Evolutionary conservation across 2,113 vertebrate genomes (phyloP).

Genomic region (Labeo rohita): DNA sequence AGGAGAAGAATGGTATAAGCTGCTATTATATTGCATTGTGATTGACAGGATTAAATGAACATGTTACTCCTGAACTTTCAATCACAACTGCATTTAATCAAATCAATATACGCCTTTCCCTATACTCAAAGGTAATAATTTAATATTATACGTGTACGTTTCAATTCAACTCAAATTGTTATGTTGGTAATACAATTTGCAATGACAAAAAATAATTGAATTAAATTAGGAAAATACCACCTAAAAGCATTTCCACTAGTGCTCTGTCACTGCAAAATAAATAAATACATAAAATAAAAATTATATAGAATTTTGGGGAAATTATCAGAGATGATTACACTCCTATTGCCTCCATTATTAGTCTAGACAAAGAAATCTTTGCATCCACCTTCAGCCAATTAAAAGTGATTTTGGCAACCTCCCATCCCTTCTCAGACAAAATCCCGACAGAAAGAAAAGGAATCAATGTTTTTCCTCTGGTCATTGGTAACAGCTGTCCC

Average conservation of each 20-base stretch:
- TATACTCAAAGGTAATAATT: slow-evolving; percentile 14
- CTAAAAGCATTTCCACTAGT: no score
- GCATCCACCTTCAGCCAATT: slow-evolving; percentile 6
- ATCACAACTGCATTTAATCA: background rate
- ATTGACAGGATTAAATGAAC: slow-evolving; percentile 22
- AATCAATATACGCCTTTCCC: background rate
- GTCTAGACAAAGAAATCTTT: slow-evolving; percentile 25
- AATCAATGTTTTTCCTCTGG: slow-evolving; percentile 37
- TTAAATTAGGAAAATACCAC: background rate
- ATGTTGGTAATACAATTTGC: background rate
- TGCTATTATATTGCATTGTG: slow-evolving; percentile 29
- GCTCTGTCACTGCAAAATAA: no score
- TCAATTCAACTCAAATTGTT: background rate
- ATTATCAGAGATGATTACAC: slow-evolving; percentile 1
- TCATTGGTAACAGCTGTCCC: slow-evolving; percentile 52
- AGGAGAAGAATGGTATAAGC: background rate
- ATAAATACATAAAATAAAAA: no score
- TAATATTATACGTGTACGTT: background rate
- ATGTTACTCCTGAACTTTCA: background rate
- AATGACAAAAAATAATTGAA: background rate
- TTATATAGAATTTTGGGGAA: background rate
- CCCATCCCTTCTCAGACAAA: slow-evolving; percentile 18
- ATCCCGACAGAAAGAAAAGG: slow-evolving; percentile 29
- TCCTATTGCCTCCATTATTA: background rate
- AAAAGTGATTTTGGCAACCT: slow-evolving; percentile 34